Evolutionary conservation across 1,140 invertebrate genomes (phyloP).

Genomic region (Drosophila nikananu): DNA sequence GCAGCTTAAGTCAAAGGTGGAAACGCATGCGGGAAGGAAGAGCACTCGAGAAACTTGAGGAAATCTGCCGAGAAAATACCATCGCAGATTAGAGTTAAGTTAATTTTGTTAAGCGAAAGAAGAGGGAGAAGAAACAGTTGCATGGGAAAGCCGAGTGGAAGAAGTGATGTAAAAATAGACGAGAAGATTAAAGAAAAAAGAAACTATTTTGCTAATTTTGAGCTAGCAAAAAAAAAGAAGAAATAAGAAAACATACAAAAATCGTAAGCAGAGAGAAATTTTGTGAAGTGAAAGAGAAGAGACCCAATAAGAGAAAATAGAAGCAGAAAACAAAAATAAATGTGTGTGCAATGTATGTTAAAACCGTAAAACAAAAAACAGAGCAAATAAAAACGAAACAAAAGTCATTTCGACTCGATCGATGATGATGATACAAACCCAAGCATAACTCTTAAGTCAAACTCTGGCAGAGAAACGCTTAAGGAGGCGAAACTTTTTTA

Average conservation of each 20-base stretch:
- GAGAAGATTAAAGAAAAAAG: slow-evolving; percentile 24
- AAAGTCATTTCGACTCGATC: slow-evolving; percentile 53
- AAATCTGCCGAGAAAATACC: slow-evolving; percentile 35
- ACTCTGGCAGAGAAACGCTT: slow-evolving; percentile 25
- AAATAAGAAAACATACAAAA: not conserved
- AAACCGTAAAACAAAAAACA: slow-evolving; percentile 40
- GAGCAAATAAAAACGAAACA: slow-evolving; percentile 43
- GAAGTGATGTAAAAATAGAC: slow-evolving; percentile 50
- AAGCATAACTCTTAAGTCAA: slow-evolving; percentile 47
- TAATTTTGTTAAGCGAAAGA: slow-evolving; percentile 45
- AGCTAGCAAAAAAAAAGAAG: slow-evolving; percentile 30
- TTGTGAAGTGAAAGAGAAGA: slow-evolving; percentile 42
- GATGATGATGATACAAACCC: slow-evolving; percentile 21
- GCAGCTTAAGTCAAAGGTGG: slow-evolving; percentile 19
- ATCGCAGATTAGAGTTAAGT: slow-evolving; percentile 47
- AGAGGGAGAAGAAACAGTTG: slow-evolving; percentile 18
- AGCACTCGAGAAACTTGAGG: slow-evolving; percentile 29
- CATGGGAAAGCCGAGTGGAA: slow-evolving; percentile 14
- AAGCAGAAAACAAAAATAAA: slow-evolving; percentile 38
- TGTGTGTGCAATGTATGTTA: slow-evolving; percentile 74
- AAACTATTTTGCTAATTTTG: slow-evolving; percentile 56
- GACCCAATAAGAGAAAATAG: slow-evolving; percentile 23
- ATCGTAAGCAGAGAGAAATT: slow-evolving; percentile 36
- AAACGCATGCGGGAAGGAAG: slow-evolving; percentile 11
- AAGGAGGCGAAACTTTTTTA: slow-evolving; percentile 49